phyloP scores from a whole-genome alignment of 2,888 invertebrate species.

The Arge pagana region DNA sequence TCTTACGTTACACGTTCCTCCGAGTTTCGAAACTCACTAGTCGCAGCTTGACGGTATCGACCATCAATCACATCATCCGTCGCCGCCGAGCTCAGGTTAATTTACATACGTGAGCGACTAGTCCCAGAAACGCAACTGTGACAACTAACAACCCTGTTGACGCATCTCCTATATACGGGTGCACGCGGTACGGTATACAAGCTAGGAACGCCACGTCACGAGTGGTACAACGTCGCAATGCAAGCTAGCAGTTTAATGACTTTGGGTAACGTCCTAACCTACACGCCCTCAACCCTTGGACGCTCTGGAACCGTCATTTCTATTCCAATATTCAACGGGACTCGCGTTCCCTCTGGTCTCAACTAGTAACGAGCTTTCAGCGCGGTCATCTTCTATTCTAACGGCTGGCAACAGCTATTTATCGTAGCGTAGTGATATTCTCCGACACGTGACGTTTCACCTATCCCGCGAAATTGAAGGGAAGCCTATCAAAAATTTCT shows the following conservation, averaged over 20 bases:
- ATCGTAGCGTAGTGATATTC: too few relatives aligned
- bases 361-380: slow-evolving; percentile 18
- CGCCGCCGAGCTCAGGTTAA: background rate
- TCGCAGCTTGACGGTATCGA: too few relatives aligned
- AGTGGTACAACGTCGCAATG: too few relatives aligned
- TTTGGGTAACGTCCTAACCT: slow-evolving; percentile 2
- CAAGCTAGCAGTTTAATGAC: slow-evolving; percentile 17
- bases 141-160: slow-evolving; percentile 15
- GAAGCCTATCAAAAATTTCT: too few relatives aligned
- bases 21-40: too few relatives aligned
- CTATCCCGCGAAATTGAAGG: too few relatives aligned
- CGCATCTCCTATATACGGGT: too few relatives aligned
- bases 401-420: too few relatives aligned
- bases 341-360: background rate
- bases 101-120: slow-evolving; percentile 17
- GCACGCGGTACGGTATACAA: too few relatives aligned
- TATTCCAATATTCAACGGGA: background rate
- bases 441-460: too few relatives aligned
- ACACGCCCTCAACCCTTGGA: background rate
- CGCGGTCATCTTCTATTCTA: slow-evolving; percentile 15
- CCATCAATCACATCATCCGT: background rate
- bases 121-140: slow-evolving; percentile 4
- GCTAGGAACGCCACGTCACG: too few relatives aligned
- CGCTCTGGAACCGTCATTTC: background rate
- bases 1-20: too few relatives aligned